Percentiles rank a stretch among this genome's conserved stretches.
Evolutionary conservation across 2,113 vertebrate species (phyloP).

Genomic region (Meriones unguiculatus): DNA sequence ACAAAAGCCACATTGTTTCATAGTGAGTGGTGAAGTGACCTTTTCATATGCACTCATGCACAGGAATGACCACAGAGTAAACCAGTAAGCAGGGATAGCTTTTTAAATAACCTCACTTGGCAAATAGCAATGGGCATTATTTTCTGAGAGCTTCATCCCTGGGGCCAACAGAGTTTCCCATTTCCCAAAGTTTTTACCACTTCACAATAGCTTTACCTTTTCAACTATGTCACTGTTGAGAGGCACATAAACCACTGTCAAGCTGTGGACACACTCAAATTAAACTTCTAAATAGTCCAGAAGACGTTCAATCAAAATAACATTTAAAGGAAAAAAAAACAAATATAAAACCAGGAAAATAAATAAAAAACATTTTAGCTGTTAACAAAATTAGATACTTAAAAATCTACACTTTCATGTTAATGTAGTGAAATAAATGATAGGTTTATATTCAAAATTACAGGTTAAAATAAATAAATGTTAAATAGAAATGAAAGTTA

Average conservation of each 20-base stretch:
- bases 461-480: conserved; percentile 32
- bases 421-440: background rate
- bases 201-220: background rate
- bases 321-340: background rate
- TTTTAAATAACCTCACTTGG: background rate
- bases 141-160: background rate
- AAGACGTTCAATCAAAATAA: conserved; percentile 29
- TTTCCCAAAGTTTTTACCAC: background rate
- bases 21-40: no score
- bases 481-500: conserved; percentile 16
- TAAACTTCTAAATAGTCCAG: background rate
- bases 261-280: background rate
- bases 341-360: background rate
- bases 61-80: background rate
- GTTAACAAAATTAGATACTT: conserved; percentile 25
- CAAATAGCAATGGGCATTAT: background rate
- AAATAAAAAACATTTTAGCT: conserved; percentile 43
- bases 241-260: background rate
- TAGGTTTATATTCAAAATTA: background rate
- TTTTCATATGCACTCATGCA: background rate
- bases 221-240: background rate
- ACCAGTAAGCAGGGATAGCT: background rate
- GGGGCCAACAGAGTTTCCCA: background rate
- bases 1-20: background rate
- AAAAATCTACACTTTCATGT: background rate